Evolutionary conservation across 2,113 vertebrate species (phyloP).

Genomic region (Patagioenas fasciata): DNA sequence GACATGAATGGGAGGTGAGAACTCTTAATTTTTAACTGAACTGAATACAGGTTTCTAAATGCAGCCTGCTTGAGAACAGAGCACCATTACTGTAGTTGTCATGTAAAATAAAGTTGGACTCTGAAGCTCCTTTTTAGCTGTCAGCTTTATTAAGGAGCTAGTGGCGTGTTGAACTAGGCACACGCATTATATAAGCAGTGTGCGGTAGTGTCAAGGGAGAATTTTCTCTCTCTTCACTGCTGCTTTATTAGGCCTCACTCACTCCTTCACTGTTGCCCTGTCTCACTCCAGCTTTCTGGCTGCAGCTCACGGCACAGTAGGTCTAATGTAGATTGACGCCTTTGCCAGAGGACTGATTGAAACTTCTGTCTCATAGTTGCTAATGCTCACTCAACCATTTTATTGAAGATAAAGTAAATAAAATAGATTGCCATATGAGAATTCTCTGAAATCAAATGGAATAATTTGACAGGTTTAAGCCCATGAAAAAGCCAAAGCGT

Average conservation of each 20-base stretch:
- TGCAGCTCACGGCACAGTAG: constrained; percentile 65
- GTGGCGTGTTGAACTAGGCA: constrained; percentile 75
- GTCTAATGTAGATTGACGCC: constrained; percentile 83
- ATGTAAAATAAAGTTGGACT: constrained; percentile 82
- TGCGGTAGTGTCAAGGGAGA: constrained; percentile 72
- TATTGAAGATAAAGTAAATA: constrained; percentile 99
- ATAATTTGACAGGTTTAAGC: constrained; percentile 84
- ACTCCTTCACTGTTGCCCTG: constrained; percentile 53
- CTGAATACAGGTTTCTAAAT: constrained; percentile 41
- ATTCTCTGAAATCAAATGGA: constrained; percentile 87
- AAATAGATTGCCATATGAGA: constrained; percentile 90
- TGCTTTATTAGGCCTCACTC: constrained; percentile 54
- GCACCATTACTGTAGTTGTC: constrained; percentile 77
- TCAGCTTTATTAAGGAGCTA: constrained; percentile 80
- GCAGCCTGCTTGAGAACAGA: constrained; percentile 64
- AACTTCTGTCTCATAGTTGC: constrained; percentile 89
- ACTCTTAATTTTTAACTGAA: constrained; percentile 44
- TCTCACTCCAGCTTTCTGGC: constrained; percentile 59
- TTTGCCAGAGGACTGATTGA: constrained; percentile 85
- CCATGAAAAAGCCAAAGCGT: constrained; percentile 64
- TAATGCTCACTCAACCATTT: constrained; percentile 95
- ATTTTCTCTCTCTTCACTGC: constrained; percentile 61
- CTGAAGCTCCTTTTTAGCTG: constrained; percentile 77
- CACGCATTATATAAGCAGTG: constrained; percentile 75
- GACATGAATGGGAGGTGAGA: neutral